Evolutionary conservation across 2,113 vertebrate genomes (phyloP).

Genomic region (Lepidothrix coronata): DNA sequence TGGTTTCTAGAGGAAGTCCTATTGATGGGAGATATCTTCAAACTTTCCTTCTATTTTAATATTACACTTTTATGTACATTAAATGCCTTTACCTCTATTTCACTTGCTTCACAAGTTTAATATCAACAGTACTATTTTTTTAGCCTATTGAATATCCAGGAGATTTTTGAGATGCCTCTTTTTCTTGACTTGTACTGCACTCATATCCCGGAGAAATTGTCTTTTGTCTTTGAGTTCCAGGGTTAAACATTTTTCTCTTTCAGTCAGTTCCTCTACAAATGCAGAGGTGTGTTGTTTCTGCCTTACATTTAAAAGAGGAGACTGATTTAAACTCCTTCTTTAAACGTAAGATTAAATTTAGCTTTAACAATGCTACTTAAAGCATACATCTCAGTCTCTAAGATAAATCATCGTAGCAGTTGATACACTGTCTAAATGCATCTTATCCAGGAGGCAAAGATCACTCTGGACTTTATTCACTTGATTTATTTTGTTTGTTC

Average conservation of each 20-base stretch:
- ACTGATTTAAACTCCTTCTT: neutral
- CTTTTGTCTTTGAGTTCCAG: neutral
- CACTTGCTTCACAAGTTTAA: neutral
- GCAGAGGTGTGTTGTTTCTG: neutral
- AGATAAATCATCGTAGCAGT: conserved; percentile 18
- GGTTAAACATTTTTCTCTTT: neutral
- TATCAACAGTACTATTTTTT: neutral
- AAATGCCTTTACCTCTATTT: neutral
- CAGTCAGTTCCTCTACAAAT: neutral
- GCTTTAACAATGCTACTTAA: neutral
- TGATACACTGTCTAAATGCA: conserved; percentile 25
- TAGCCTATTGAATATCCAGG: neutral
- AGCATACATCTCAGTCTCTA: neutral
- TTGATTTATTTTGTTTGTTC: conserved; percentile 49
- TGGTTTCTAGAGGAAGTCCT: neutral
- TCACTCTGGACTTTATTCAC: conserved; percentile 19
- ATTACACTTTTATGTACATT: neutral
- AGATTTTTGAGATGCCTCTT: neutral
- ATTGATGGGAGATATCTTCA: neutral
- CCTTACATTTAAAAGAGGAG: neutral
- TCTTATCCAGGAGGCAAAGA: conserved; percentile 18
- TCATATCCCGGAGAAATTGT: neutral
- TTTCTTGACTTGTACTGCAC: neutral
- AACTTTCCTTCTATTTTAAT: neutral
- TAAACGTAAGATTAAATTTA: conserved; percentile 1